Base-by-base conservation (phyloP, 2,113 vertebrate genomes). In the Tetrao urogallus region DNA sequence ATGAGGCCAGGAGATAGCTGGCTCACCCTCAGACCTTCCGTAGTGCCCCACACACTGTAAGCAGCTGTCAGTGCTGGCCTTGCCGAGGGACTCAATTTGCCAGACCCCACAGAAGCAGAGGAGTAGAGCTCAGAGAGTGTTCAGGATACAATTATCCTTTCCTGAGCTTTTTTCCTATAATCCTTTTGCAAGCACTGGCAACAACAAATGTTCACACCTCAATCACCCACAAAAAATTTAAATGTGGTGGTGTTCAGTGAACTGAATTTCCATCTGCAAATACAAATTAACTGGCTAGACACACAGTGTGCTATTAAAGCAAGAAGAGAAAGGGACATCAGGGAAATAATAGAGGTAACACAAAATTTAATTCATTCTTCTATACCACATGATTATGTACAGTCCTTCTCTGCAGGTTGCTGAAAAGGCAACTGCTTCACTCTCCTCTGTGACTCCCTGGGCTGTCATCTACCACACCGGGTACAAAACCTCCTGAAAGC, bases 401-500 rank as follows among this genome's bases (percentile, higher is more conserved):
- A 81, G 17, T 27, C 21, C 25, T 67, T 5, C 19, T 60, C 14
- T 81, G 34, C 24, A 36, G 6, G 50, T 7, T 88, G 61, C 57
- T 40, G 58, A 82, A 36, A 48, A 89, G 36, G 81, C 25, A 87
- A 20, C 19, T 75, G 28, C 69, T 57, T 22, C 47, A 30, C 50
- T 11, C 28, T 79, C 17, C 34, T 16, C 40, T 61, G 77, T 1
- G 2, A 11, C 19, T 30, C 32, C 38, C 57, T 60, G 24, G 48
- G 27, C 40, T 45, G 24, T 11, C 17, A 10, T 3, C 66, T 58
- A 2, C 12, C 36, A 30, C 30, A 21, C 0, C 0, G 0, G 19
- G n/a, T 16, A 28, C 2, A 2, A n/a, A 76, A 34, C 2, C 20
- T 18, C 22, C 42, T 20, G 30, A 11, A 17, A 36, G 38, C 71